Conservation (phyloP, 1,140 invertebrate species). For the Zaprionus capensis region DNA sequence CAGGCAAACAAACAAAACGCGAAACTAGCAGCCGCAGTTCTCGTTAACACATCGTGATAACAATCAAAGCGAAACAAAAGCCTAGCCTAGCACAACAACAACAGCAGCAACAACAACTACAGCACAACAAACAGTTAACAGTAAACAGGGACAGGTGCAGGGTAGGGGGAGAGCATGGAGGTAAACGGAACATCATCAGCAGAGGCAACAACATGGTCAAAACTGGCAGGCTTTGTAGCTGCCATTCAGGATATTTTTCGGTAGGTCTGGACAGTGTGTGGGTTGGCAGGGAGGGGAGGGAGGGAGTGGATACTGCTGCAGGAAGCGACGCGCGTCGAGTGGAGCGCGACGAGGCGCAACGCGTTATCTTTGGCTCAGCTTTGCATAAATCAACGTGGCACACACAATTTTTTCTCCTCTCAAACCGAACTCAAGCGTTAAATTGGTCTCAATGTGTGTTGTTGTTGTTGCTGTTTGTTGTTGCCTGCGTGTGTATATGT, state of each 20-base stretch:
- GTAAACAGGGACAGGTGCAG: not conserved
- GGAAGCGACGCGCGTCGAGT: conserved; percentile 47
- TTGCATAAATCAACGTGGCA: conserved; percentile 76
- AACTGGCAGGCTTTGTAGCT: conserved; percentile 50
- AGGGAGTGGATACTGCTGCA: conserved; percentile 8
- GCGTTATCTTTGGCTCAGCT: conserved; percentile 73
- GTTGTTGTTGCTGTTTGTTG: too few relatives aligned
- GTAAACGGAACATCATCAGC: conserved; percentile 21
- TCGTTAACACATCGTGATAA: conserved; percentile 63
- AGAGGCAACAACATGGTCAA: conserved; percentile 47
- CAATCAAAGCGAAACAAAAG: conserved; percentile 75
- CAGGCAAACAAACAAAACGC: conserved; percentile 58
- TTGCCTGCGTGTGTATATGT: conserved; percentile 1
- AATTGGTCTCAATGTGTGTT: conserved; percentile 50
- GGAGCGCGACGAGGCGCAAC: conserved; percentile 54
- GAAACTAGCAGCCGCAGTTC: conserved; percentile 53
- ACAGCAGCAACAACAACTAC: conserved; percentile 33
- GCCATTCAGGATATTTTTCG: not conserved
- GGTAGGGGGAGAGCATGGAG: not conserved
- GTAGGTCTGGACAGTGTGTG: not conserved
- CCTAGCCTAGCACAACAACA: conserved; percentile 38
- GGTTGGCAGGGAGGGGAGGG: not conserved
- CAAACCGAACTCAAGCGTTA: conserved; percentile 76
- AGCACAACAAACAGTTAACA: conserved; percentile 27
- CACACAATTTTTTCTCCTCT: conserved; percentile 26